Evolutionary conservation across 2,888 invertebrate genomes (phyloP).

Genomic region (Sialis lutaria): DNA sequence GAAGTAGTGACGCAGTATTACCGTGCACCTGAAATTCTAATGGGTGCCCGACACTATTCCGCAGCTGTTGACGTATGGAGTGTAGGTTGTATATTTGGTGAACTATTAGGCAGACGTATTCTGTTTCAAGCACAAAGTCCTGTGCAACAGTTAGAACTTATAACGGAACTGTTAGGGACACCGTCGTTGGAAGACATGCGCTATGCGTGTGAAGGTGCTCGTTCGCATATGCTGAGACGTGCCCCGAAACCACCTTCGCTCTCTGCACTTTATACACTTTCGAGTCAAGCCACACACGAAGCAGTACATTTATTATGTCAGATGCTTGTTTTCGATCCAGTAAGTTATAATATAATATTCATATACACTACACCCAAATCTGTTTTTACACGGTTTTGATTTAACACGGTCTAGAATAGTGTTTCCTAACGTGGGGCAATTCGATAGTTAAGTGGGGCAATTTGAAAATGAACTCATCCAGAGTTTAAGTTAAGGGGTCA

Average conservation of each 20-base stretch:
- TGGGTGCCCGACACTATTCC: conserved; percentile 96
- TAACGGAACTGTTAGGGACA: conserved; percentile 92
- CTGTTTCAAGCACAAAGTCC: conserved; percentile 97
- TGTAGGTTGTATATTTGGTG: conserved; percentile 98
- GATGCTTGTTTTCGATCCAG: conserved; percentile 97
- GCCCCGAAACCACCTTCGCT: conserved; percentile 79
- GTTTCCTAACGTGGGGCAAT: no score
- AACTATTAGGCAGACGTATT: conserved; percentile 85
- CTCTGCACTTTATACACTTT: conserved; percentile 77
- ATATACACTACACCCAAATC: no score
- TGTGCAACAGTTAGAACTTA: conserved; percentile 91
- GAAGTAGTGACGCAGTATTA: conserved; percentile 99
- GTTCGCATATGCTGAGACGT: conserved; percentile 75
- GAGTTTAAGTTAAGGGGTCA: no score
- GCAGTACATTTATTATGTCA: conserved; percentile 92
- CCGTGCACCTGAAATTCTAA: conserved; percentile 94
- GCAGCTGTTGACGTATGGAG: conserved; percentile 98
- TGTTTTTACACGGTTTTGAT: no score
- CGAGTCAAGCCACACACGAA: conserved; percentile 86
- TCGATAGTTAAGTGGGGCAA: no score
- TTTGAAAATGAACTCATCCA: no score
- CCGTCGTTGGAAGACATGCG: conserved; percentile 92
- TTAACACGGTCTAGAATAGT: no score
- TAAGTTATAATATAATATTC: conserved; percentile 27
- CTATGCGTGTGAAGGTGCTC: conserved; percentile 90